A percentile compares a stretch with the other conserved stretches of the same genome.
phyloP scores from a whole-genome alignment of 2,113 vertebrate species.

The Lonchura striata region DNA sequence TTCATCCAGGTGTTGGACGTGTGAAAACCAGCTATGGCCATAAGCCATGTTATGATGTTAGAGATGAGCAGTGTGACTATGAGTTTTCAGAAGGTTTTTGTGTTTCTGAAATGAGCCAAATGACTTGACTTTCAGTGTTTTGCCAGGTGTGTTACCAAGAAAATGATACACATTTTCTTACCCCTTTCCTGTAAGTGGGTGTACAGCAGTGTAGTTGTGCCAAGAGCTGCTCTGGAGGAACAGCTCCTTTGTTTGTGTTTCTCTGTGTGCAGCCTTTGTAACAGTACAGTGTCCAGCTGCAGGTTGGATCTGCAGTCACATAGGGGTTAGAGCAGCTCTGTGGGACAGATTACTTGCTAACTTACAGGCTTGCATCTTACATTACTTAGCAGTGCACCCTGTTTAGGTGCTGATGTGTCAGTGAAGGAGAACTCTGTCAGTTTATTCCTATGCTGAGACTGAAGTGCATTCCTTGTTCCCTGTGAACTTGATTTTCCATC shows the following conservation, averaged over 20 bases:
- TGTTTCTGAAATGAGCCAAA: not conserved
- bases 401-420: not conserved
- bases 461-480: not conserved
- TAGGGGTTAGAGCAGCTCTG: not conserved
- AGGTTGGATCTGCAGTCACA: not conserved
- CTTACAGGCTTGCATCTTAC: not conserved
- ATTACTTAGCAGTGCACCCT: not conserved
- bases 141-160: not conserved
- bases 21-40: not conserved
- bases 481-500: not conserved
- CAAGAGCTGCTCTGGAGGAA: not conserved
- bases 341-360: not conserved
- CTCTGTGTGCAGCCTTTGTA: not conserved
- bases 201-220: not conserved
- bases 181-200: not conserved
- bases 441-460: not conserved
- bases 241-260: rapidly evolving
- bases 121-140: not conserved
- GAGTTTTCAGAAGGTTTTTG: not conserved
- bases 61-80: not conserved
- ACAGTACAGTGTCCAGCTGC: rapidly evolving
- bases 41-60: not conserved
- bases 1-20: not conserved
- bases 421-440: not conserved
- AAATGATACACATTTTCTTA: rapidly evolving